A percentile compares a stretch with the other conserved stretches of the same genome.
Evolutionary conservation across 2,888 invertebrate species (phyloP).

Genomic region (Drosophila percnosoma): DNA sequence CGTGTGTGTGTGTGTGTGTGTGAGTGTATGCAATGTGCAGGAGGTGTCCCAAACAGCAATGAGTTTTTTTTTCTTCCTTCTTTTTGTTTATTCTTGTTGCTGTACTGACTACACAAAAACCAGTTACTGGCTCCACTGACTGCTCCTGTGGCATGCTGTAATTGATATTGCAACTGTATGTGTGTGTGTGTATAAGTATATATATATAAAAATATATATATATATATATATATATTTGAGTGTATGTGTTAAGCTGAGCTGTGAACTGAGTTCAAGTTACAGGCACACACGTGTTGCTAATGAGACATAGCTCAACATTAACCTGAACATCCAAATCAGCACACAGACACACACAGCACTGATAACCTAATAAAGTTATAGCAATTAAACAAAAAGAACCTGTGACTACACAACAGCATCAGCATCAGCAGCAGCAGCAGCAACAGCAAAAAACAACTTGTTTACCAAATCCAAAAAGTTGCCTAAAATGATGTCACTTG

Average conservation of each 20-base stretch:
- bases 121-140: conserved; percentile 67
- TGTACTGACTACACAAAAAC: conserved; percentile 56
- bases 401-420: conserved; percentile 48
- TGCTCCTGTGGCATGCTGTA: conserved; percentile 80
- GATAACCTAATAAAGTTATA: conserved; percentile 79
- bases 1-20: background rate
- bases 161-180: conserved; percentile 76
- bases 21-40: conserved; percentile 51
- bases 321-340: conserved; percentile 49
- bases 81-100: conserved; percentile 38
- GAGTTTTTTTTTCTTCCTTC: conserved; percentile 31
- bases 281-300: conserved; percentile 74
- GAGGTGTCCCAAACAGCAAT: conserved; percentile 73
- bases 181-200: conserved; percentile 2
- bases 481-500: conserved; percentile 77
- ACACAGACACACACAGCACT: conserved; percentile 40
- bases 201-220: background rate
- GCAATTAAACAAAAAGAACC: conserved; percentile 67
- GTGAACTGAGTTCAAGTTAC: conserved; percentile 41
- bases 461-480: conserved; percentile 69
- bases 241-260: conserved; percentile 14
- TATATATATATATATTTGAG: background rate
- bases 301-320: conserved; percentile 73
- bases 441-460: conserved; percentile 63
- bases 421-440: conserved; percentile 37